phyloP scores from a whole-genome alignment of 2,113 vertebrate genomes.

The Accipiter virgatus region DNA sequence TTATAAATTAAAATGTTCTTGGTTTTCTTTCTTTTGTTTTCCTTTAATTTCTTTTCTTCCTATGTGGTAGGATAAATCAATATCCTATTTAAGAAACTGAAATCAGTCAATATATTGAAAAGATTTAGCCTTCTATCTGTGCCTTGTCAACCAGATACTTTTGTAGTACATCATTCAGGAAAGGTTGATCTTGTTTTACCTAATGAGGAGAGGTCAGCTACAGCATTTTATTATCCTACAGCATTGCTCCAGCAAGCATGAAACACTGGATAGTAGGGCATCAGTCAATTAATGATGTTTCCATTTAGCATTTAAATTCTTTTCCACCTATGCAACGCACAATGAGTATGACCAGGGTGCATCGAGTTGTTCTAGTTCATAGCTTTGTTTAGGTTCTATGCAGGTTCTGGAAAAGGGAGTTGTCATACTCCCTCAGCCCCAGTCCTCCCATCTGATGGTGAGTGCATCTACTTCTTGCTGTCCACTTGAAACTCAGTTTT shows the following conservation, averaged over 20 bases:
- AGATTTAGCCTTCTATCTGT: background rate
- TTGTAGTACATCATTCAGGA: background rate
- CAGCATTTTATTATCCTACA: background rate
- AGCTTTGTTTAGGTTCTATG: background rate
- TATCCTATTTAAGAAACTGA: slow-evolving; percentile 28
- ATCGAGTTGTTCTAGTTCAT: background rate
- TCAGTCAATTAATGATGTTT: background rate
- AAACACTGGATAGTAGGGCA: background rate
- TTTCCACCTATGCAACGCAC: background rate
- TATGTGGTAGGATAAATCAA: slow-evolving; percentile 28
- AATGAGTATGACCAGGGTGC: background rate
- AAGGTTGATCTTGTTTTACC: background rate
- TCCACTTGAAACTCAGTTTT: background rate
- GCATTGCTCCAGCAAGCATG: background rate
- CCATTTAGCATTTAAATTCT: background rate
- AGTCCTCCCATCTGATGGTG: background rate
- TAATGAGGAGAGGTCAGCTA: background rate
- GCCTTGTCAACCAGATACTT: background rate
- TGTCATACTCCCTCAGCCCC: background rate
- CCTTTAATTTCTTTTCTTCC: background rate
- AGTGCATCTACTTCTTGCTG: background rate
- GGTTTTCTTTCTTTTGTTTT: background rate
- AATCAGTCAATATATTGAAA: slow-evolving; percentile 36
- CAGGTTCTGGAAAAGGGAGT: background rate
- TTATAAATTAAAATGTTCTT: slow-evolving; percentile 18